Evolutionary conservation across 1,140 invertebrate genomes (phyloP).

Genomic region (Pissodes strobi): DNA sequence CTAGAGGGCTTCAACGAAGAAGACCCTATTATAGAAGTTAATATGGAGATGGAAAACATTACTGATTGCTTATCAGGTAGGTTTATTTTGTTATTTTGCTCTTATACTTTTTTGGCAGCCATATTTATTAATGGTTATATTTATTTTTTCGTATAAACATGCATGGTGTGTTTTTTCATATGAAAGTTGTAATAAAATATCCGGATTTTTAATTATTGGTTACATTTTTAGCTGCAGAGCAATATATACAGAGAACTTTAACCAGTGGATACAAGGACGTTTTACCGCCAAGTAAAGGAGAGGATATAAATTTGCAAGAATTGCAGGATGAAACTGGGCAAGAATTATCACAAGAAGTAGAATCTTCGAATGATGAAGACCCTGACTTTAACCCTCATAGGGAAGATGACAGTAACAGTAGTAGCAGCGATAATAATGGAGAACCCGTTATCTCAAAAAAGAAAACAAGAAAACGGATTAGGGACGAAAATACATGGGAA

Average conservation of each 20-base stretch:
- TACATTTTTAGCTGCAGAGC: neutral
- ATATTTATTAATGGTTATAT: neutral
- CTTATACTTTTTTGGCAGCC: neutral
- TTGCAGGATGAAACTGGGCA: neutral
- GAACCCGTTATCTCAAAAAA: neutral
- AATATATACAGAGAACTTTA: neutral
- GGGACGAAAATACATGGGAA: neutral
- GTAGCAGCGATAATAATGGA: neutral
- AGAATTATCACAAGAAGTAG: neutral
- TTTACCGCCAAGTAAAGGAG: neutral
- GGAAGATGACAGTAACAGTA: neutral
- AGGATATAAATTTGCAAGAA: neutral
- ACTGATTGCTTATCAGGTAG: neutral
- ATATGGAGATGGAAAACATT: neutral
- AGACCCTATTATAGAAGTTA: neutral
- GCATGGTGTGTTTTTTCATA: neutral
- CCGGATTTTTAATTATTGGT: neutral
- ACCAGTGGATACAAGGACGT: neutral
- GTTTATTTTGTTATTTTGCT: neutral
- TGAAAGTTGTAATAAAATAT: neutral
- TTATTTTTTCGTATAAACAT: neutral
- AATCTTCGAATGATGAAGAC: neutral
- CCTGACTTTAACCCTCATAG: neutral
- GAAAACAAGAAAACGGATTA: neutral
- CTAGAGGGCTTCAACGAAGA: neutral